These are phyloP conservation scores for Microcebus tavaratra DNA, from an alignment of 2,113 vertebrate species.

Conservation along the genomic window DNA sequence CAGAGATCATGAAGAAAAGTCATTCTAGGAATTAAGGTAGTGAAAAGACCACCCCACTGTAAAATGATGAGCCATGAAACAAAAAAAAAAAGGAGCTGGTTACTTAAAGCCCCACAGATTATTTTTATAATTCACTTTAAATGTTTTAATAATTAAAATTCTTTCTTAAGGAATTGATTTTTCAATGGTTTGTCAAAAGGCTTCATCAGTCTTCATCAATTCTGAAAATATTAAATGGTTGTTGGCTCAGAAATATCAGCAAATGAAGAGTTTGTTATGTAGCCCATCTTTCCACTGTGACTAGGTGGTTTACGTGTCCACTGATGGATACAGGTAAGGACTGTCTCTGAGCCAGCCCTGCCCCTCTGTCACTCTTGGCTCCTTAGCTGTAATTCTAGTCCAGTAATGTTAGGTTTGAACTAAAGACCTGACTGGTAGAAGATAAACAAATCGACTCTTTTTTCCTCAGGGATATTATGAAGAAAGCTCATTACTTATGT, in stretches of 20 bases:
- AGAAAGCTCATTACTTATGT: constrained; percentile 36
- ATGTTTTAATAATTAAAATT: constrained; percentile 24
- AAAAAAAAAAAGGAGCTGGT: background rate
- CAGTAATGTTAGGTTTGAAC: background rate
- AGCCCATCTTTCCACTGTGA: background rate
- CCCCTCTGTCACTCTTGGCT: background rate
- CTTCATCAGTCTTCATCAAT: background rate
- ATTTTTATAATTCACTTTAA: constrained; percentile 36
- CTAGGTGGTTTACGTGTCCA: background rate
- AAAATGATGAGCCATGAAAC: background rate
- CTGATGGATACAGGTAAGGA: background rate
- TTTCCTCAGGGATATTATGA: background rate
- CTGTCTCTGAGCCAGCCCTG: background rate
- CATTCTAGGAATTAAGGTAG: background rate
- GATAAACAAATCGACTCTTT: background rate
- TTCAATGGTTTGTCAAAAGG: background rate
- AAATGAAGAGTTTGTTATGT: background rate
- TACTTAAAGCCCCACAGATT: background rate
- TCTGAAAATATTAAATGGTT: background rate
- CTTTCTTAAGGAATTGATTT: constrained; percentile 16
- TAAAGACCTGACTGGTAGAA: background rate
- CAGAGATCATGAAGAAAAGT: background rate
- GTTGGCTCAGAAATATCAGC: background rate
- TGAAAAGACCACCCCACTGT: background rate
- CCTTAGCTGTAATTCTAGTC: background rate